These are phyloP conservation scores for Peromyscus nudipes DNA, from an alignment of 2,797 vertebrate species.

Conservation along the genomic window DNA sequence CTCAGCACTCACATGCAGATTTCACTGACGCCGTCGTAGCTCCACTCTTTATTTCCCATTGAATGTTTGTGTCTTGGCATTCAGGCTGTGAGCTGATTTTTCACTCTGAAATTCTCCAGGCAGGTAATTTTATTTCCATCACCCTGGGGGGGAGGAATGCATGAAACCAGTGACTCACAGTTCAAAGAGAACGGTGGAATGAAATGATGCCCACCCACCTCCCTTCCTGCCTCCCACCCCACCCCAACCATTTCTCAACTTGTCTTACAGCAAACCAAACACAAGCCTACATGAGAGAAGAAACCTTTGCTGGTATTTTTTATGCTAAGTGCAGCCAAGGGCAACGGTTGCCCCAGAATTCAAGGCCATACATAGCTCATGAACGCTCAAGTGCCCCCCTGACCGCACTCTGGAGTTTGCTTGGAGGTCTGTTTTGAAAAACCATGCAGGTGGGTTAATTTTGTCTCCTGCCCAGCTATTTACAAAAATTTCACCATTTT, in stretches of 20 bases:
- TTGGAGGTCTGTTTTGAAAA: constrained; percentile 57
- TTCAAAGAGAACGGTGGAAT: constrained; percentile 78
- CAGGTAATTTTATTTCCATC: constrained; percentile 69
- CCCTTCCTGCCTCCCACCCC: not conserved
- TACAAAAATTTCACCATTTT: constrained; percentile 12
- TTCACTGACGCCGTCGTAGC: too few species aligned
- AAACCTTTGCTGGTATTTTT: constrained; percentile 72
- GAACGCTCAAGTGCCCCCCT: not conserved
- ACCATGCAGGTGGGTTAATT: not conserved
- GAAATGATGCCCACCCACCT: constrained; percentile 69
- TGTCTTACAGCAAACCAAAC: constrained; percentile 75
- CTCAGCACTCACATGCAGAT: not conserved
- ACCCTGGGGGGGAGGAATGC: constrained; percentile 58
- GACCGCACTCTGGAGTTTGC: not conserved
- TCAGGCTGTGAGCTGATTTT: constrained; percentile 73
- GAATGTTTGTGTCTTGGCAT: constrained; percentile 48
- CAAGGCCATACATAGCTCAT: not conserved
- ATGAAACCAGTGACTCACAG: constrained; percentile 22
- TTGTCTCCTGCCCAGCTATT: constrained; percentile 25
- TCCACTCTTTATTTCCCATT: not conserved
- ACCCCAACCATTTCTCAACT: constrained; percentile 74
- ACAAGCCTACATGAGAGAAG: constrained; percentile 71
- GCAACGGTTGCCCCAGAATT: not conserved
- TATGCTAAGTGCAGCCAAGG: constrained; percentile 77
- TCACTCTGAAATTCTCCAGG: constrained; percentile 75